Evolutionary conservation across 2,888 invertebrate genomes (phyloP).

Genomic region (Standfussiana lucernea): DNA sequence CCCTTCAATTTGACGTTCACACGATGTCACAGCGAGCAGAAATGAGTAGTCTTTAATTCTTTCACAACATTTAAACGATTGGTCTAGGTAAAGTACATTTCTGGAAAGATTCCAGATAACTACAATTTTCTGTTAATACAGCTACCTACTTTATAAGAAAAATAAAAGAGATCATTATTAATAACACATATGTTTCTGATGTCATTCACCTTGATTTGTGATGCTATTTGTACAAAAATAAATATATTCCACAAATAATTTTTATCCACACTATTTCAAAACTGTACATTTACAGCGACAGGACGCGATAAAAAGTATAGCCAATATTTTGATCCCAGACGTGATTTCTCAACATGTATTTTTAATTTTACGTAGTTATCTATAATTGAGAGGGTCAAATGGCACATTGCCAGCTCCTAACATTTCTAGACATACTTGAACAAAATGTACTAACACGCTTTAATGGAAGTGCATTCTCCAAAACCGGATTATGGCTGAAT

Average conservation of each 20-base stretch:
- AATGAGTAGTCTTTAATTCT: conserved; percentile 1
- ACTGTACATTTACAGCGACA: conserved; percentile 22
- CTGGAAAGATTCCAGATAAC: conserved; percentile 23
- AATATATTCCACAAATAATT: conserved; percentile 23
- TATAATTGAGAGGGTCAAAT: conserved; percentile 53
- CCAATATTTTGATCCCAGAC: conserved; percentile 25
- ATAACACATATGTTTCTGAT: conserved; percentile 44
- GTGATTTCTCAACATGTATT: conserved; percentile 38
- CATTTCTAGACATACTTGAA: conserved; percentile 33
- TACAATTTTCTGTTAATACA: conserved; percentile 15
- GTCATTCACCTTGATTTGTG: conserved; percentile 61
- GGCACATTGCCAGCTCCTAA: conserved; percentile 53
- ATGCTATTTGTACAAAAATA: conserved; percentile 31
- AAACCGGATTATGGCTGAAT: conserved; percentile 10
- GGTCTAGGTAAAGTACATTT: conserved; percentile 31
- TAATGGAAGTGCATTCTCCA: conserved; percentile 6
- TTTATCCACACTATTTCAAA: conserved; percentile 34
- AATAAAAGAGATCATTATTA: conserved; percentile 23
- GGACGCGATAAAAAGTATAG: conserved; percentile 25
- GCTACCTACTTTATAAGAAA: conserved; percentile 23
- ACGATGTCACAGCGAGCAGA: too few relatives aligned
- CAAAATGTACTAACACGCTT: conserved; percentile 9
- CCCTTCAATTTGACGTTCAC: too few relatives aligned
- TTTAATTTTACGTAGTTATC: conserved; percentile 45
- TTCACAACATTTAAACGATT: conserved; percentile 12